Percentiles rank a stretch among this genome's conserved stretches.
phyloP scores from a whole-genome alignment of 2,113 vertebrate species.

The Xenopus borealis region DNA sequence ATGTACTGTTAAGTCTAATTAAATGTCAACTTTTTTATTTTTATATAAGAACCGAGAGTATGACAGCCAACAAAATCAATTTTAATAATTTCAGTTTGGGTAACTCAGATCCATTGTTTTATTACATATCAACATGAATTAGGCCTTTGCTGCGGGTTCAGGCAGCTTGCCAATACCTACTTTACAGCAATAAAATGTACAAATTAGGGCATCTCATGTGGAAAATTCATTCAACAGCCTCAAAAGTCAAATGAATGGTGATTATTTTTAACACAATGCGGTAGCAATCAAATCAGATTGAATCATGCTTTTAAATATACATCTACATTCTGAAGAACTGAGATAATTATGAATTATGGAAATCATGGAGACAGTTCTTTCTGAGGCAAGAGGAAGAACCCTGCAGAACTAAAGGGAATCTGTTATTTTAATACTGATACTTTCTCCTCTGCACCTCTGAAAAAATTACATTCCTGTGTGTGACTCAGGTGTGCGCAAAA shows the following conservation, averaged over 20 bases:
- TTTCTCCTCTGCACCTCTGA: background rate
- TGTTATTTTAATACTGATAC: conserved; percentile 1
- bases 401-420: conserved; percentile 41
- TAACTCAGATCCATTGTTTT: conserved; percentile 54
- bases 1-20: too few relatives aligned
- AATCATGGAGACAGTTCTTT: conserved; percentile 66
- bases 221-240: conserved; percentile 80
- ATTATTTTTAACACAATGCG: conserved; percentile 81
- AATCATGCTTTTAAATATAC: conserved; percentile 77
- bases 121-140: conserved; percentile 66
- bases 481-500: background rate
- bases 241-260: conserved; percentile 82
- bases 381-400: conserved; percentile 57
- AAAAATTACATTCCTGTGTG: background rate
- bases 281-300: conserved; percentile 78
- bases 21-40: conserved; percentile 1
- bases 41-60: conserved; percentile 19
- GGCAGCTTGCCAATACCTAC: conserved; percentile 77
- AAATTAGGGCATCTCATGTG: conserved; percentile 82
- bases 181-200: conserved; percentile 80
- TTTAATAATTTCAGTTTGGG: conserved; percentile 39
- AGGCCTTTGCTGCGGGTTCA: conserved; percentile 61
- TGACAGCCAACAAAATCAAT: conserved; percentile 48
- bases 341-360: conserved; percentile 78
- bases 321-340: conserved; percentile 71